These are phyloP conservation scores for Apogon hyalosoma DNA, from an alignment of 2,797 vertebrate genomes.

Conservation along the genomic window DNA sequence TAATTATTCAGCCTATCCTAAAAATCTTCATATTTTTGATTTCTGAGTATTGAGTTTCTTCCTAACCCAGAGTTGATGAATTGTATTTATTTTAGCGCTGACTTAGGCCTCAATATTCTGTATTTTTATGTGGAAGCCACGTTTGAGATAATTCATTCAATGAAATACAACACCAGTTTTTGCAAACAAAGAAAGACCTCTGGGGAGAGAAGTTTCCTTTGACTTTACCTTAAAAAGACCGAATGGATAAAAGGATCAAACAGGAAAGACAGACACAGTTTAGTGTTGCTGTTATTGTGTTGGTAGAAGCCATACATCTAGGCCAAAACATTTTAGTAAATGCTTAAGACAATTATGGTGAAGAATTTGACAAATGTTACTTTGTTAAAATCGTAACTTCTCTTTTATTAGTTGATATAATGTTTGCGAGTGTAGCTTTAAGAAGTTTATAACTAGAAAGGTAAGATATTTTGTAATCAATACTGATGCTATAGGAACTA, in stretches of 20 bases:
- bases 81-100: conserved; percentile 1
- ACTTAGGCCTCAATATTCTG: conserved; percentile 1
- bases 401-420: too few species aligned
- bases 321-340: conserved; percentile 1
- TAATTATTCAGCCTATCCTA: not conserved
- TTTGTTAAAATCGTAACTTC: not conserved
- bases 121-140: conserved; percentile 2
- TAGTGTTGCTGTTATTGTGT: not conserved
- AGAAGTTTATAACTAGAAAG: too few species aligned
- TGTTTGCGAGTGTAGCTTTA: too few species aligned
- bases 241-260: conserved; percentile 22
- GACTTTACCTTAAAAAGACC: conserved; percentile 13
- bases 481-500: too few species aligned
- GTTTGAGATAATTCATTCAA: not conserved
- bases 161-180: conserved; percentile 36
- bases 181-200: conserved; percentile 27
- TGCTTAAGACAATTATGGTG: conserved; percentile 4
- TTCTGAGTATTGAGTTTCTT: not conserved
- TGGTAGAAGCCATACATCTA: not conserved
- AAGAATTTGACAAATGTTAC: not conserved
- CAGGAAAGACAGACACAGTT: not conserved
- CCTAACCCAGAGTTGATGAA: not conserved
- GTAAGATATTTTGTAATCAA: too few species aligned
- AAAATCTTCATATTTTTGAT: not conserved
- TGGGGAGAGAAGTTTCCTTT: conserved; percentile 26